phyloP scores from a whole-genome alignment of 2,888 invertebrate species.

The Hydraecia micacea region DNA sequence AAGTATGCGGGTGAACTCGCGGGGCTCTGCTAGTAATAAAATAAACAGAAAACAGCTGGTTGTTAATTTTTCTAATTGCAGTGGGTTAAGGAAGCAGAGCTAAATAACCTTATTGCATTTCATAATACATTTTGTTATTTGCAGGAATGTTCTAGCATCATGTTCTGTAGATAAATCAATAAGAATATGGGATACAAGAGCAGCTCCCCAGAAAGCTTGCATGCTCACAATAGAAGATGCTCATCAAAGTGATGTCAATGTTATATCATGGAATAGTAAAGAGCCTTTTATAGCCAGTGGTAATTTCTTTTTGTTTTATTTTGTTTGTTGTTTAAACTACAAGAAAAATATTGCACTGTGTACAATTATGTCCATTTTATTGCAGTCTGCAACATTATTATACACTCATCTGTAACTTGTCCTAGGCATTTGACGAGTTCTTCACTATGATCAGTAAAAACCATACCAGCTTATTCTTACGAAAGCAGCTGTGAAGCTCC shows the following conservation, averaged over 20 bases:
- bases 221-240: slow-evolving; percentile 96
- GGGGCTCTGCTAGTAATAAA: too few relatives aligned
- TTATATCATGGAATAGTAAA: slow-evolving; percentile 98
- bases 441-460: background rate
- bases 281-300: slow-evolving; percentile 97
- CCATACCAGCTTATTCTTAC: background rate
- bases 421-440: background rate
- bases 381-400: background rate
- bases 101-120: background rate
- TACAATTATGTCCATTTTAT: background rate
- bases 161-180: slow-evolving; percentile 97
- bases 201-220: slow-evolving; percentile 96
- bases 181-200: slow-evolving; percentile 98
- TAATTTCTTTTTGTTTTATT: slow-evolving; percentile 70
- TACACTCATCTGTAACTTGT: background rate
- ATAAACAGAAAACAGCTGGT: background rate
- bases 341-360: background rate
- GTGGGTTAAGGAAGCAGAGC: background rate
- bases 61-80: background rate
- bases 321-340: background rate
- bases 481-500: background rate
- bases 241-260: slow-evolving; percentile 98
- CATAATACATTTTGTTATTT: slow-evolving; percentile 8
- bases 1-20: too few relatives aligned
- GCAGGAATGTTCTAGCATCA: slow-evolving; percentile 95